Evolutionary conservation across 2,797 vertebrate species (phyloP).

Genomic region (Natrix natrix): DNA sequence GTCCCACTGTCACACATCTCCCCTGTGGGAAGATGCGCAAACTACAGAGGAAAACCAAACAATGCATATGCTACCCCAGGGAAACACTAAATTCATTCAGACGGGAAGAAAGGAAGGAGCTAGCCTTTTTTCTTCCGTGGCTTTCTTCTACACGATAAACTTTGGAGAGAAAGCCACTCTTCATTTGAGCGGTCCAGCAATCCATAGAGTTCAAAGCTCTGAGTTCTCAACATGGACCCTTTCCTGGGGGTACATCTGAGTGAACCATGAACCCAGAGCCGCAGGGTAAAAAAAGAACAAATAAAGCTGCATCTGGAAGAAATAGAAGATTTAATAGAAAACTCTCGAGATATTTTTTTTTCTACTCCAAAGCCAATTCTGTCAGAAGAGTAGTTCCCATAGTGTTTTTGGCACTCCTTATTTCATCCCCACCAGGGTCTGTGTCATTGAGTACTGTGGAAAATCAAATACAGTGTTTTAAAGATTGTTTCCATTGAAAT

Average conservation of each 20-base stretch:
- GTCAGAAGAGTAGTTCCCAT: constrained; percentile 17
- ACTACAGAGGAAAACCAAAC: neutral
- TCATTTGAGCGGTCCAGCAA: neutral
- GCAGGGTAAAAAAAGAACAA: neutral
- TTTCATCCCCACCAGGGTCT: neutral
- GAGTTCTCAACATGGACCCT: neutral
- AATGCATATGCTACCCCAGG: neutral
- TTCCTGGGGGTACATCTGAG: neutral
- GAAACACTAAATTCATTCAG: neutral
- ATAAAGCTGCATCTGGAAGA: neutral
- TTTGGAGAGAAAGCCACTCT: neutral
- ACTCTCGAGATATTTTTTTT: neutral
- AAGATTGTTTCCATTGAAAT: constrained; percentile 22
- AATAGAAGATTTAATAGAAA: constrained; percentile 19
- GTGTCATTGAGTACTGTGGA: neutral
- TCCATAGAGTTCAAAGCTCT: neutral
- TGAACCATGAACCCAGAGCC: neutral
- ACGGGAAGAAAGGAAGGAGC: neutral
- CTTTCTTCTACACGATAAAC: neutral
- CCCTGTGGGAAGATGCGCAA: neutral
- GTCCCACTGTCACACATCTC: neutral
- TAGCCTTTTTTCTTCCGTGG: neutral
- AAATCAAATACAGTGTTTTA: constrained; percentile 32
- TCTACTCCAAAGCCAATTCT: neutral
- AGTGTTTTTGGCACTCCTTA: constrained; percentile 5